phyloP scores from a whole-genome alignment of 1,140 invertebrate species.

The Anoplophora glabripennis region DNA sequence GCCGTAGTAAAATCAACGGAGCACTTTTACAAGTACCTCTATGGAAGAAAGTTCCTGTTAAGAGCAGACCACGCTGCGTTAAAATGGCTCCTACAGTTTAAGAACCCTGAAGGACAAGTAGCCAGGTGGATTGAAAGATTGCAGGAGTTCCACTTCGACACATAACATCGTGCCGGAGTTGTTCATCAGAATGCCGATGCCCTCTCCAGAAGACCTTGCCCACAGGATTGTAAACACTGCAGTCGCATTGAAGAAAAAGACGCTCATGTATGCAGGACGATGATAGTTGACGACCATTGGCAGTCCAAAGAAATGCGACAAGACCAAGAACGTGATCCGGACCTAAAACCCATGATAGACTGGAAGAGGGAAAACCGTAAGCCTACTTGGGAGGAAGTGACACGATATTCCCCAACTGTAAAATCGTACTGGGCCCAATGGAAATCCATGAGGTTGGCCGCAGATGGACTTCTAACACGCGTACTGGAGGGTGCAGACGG shows the following conservation, averaged over 20 bases:
- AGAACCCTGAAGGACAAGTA: conserved; percentile 32
- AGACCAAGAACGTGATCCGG: neutral
- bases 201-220: conserved; percentile 23
- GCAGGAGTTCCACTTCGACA: conserved; percentile 32
- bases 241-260: neutral
- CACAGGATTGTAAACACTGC: conserved; percentile 20
- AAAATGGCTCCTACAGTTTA: conserved; percentile 40
- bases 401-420: conserved; percentile 4
- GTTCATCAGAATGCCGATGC: conserved; percentile 30
- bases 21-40: conserved; percentile 32
- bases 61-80: conserved; percentile 37
- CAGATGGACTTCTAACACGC: conserved; percentile 16
- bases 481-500: conserved; percentile 15
- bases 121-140: conserved; percentile 33
- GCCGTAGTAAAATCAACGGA: conserved; percentile 31
- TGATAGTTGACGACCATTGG: neutral
- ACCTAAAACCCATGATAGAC: no score
- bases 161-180: conserved; percentile 27
- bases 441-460: conserved; percentile 19
- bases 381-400: conserved; percentile 1
- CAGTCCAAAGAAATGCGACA: neutral
- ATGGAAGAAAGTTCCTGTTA: conserved; percentile 24
- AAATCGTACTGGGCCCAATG: conserved; percentile 29
- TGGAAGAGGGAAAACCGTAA: neutral
- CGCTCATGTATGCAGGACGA: no score